Conservation (phyloP, 1,140 invertebrate genomes). For the Wiebesia pumilae region DNA sequence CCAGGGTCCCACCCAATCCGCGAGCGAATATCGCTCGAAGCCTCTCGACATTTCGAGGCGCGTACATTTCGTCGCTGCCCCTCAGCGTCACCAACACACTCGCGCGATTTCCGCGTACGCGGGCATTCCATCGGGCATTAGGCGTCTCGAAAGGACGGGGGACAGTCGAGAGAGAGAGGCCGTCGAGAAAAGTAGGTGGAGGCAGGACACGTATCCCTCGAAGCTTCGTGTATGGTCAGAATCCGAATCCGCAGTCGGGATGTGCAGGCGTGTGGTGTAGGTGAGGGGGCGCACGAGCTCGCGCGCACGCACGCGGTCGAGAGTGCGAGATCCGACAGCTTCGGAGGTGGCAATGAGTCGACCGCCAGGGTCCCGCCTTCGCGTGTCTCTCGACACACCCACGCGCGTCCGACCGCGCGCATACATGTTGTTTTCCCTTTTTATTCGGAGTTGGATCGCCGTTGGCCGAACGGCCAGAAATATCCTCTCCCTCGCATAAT, state of each 20-base stretch:
- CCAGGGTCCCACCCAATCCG: not conserved
- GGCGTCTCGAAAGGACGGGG: not conserved
- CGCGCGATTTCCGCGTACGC: not conserved
- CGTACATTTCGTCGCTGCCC: no score
- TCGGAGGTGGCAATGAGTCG: conserved; percentile 55
- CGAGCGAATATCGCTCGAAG: no score
- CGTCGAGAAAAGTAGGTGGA: conserved; percentile 8
- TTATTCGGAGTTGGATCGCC: conserved; percentile 43
- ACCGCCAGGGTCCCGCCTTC: conserved; percentile 45
- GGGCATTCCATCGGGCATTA: not conserved
- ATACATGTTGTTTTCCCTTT: conserved; percentile 44
- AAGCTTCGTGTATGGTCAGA: conserved; percentile 12
- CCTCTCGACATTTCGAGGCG: no score
- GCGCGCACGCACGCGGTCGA: not conserved
- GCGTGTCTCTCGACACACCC: conserved; percentile 47
- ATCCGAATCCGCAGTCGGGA: not conserved
- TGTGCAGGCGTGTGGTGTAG: not conserved
- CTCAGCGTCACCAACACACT: no score
- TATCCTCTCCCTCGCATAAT: conserved; percentile 26
- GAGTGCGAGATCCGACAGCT: conserved; percentile 47
- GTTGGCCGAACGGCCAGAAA: conserved; percentile 39
- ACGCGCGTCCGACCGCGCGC: conserved; percentile 26
- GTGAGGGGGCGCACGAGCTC: not conserved
- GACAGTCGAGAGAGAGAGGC: not conserved
- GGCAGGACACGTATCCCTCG: not conserved